Evolutionary conservation across 2,113 vertebrate genomes (phyloP), one percentile per base, ranked within the genome.

Genomic region (Indri indri): DNA sequence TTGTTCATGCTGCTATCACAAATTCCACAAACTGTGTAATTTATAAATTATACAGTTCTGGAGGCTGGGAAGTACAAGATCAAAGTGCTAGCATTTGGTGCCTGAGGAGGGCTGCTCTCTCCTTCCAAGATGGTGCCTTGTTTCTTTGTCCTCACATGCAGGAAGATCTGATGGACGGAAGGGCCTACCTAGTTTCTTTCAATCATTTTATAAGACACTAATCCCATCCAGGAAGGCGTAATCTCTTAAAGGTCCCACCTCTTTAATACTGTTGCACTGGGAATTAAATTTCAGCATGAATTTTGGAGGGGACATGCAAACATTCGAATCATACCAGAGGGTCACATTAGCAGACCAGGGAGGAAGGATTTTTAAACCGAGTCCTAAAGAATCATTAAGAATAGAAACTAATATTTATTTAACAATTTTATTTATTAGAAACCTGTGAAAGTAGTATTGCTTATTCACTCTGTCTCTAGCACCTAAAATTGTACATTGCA

Each of bases 201-300:
- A 13, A 22, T 1, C 20, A 14, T 37, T 18, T 74, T 32, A 4
- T 32, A 27, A 50, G 37, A 0, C 0, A 42, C 3, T 34, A 30
- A 12, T 11, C 11, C 7, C 16, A 65, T 12, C 30, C 3, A 5
- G 6, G 20, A 45, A 17, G 47, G 45, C 0, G 4, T 47, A 34
- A 30, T 17, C 73, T 79, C 37, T 42, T 47, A 45, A 74, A 25
- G 25, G 18, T 1, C 11, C 6, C 3, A 5, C 16, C 3, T 50
- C 7, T 45, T 45, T 17, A 30, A 8, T 42, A 25, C 4, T 63
- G 0, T 14, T 59, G 17, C 11, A n/a, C 20, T 45, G 22, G 5
- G 8, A 6, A n/a, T 80, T 30, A 52, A 61, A 5, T 27, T 79
- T 86, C 34, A 85, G 8, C 4, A 32, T 50, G 13, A 17, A 34